A percentile compares a stretch with the other conserved stretches of the same genome.
phyloP scores from a whole-genome alignment of 2,888 invertebrate genomes.

The Orthosia cruda region DNA sequence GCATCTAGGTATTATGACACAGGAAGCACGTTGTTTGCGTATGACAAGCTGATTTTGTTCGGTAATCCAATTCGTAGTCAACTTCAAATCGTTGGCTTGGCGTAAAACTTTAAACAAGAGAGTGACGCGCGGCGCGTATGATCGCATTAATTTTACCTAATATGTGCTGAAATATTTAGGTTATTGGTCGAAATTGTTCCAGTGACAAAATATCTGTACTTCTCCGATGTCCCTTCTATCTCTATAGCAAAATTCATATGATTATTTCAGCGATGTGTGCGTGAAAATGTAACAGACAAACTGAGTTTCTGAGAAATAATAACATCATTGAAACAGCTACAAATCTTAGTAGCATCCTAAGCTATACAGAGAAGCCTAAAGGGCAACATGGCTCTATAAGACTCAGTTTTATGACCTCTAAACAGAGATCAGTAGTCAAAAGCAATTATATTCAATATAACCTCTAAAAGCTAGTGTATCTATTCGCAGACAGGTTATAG shows the following conservation, averaged over 20 bases:
- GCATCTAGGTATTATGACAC: slow-evolving; percentile 24
- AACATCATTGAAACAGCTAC: neutral
- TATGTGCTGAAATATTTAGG: neutral
- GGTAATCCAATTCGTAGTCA: slow-evolving; percentile 46
- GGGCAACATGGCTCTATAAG: neutral
- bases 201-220: no score
- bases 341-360: neutral
- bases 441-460: neutral
- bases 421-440: neutral
- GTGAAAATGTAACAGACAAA: no score
- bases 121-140: neutral
- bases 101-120: slow-evolving; percentile 38
- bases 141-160: slow-evolving; percentile 3
- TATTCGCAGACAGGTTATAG: neutral
- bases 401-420: neutral
- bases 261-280: no score
- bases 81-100: slow-evolving; percentile 32
- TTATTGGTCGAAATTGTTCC: neutral
- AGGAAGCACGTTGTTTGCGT: slow-evolving; percentile 49
- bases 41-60: slow-evolving; percentile 59
- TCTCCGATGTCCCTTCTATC: no score
- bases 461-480: neutral
- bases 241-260: no score
- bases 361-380: neutral
- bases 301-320: no score